Evolutionary conservation across 2,888 invertebrate species (phyloP).

Genomic region (Arrhopalites spinosus): DNA sequence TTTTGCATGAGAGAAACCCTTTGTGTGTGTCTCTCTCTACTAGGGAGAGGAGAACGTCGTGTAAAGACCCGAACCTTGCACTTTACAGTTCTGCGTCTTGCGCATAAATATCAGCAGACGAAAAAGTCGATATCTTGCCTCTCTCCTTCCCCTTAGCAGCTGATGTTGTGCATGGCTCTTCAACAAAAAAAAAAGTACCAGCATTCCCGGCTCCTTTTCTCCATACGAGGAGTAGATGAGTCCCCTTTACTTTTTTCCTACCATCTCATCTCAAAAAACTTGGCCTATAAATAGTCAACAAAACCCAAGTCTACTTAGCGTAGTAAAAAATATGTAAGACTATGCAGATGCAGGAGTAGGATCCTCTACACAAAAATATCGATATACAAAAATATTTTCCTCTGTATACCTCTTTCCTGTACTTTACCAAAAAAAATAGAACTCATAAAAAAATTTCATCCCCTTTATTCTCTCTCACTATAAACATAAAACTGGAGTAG

Average conservation of each 20-base stretch:
- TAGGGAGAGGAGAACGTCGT: not conserved
- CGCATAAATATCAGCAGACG: slow-evolving; percentile 33
- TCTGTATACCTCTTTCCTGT: not conserved
- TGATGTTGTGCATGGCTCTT: slow-evolving; percentile 1
- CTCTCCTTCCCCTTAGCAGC: not conserved
- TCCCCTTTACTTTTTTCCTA: not conserved
- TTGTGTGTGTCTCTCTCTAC: not conserved
- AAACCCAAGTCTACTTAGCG: not conserved
- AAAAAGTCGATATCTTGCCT: slow-evolving; percentile 35
- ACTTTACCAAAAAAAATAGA: too few relatives aligned
- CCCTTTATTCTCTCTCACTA: not conserved
- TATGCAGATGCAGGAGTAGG: too few relatives aligned
- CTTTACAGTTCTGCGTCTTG: slow-evolving; percentile 33
- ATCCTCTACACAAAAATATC: too few relatives aligned
- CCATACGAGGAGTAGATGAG: not conserved
- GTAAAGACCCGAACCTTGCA: slow-evolving; percentile 28
- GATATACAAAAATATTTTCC: not conserved
- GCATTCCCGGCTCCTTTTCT: not conserved
- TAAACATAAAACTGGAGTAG: not conserved
- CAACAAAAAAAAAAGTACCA: not conserved
- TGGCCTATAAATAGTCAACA: not conserved
- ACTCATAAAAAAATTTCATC: not conserved
- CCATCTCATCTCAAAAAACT: not conserved
- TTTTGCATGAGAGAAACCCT: not conserved
- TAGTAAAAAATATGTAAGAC: too few relatives aligned